Conservation (phyloP, 1,140 invertebrate species). For the Drosophila takahashii region DNA sequence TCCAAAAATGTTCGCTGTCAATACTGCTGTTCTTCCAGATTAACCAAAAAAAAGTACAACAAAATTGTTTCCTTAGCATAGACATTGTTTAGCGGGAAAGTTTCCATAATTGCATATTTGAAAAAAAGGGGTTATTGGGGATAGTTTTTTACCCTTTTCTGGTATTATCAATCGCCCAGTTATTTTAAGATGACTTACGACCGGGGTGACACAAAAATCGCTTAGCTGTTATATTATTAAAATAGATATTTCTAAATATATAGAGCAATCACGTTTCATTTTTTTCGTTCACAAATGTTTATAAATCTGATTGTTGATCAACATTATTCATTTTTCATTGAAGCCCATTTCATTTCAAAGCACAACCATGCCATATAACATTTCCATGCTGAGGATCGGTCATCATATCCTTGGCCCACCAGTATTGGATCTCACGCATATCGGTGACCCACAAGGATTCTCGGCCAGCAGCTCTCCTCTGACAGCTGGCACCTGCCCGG, state of each 20-base stretch:
- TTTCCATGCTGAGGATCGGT: not conserved
- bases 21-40: conserved; percentile 27
- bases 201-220: too few relatives aligned
- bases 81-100: not conserved
- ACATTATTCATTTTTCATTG: too few relatives aligned
- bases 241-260: too few relatives aligned
- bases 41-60: conserved; percentile 10
- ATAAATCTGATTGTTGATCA: too few relatives aligned
- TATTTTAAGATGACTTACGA: too few relatives aligned
- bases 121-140: not conserved
- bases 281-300: too few relatives aligned
- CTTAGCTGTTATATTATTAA: too few relatives aligned
- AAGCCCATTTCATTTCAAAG: not conserved
- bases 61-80: not conserved
- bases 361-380: not conserved
- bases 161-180: too few relatives aligned
- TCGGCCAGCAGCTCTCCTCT: conserved; percentile 10
- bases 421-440: conserved; percentile 48
- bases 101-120: not conserved
- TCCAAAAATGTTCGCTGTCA: conserved; percentile 56
- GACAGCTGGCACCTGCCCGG: conserved; percentile 53
- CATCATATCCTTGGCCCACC: conserved; percentile 19
- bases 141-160: not conserved
- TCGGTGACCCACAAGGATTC: conserved; percentile 26
- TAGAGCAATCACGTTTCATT: too few relatives aligned